A percentile compares a stretch with the other conserved stretches of the same genome.
Conservation (phyloP, 2,888 invertebrate species). For the Epinotia nisella region DNA sequence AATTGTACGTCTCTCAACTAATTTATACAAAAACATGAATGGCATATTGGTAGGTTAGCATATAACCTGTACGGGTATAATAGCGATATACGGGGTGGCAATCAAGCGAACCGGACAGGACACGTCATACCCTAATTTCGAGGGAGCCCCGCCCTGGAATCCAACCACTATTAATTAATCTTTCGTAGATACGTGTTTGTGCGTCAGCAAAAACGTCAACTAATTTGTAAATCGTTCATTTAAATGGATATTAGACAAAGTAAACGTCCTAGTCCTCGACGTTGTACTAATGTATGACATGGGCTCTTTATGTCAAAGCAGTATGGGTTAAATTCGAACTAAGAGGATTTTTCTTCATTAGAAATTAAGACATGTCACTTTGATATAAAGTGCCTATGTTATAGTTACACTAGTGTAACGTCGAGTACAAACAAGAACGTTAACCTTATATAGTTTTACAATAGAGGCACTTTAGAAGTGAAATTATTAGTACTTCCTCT, state of each 20-base stretch:
- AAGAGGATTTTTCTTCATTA: no score
- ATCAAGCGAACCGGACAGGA: conserved; percentile 27
- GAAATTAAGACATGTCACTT: no score
- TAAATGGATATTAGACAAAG: background rate
- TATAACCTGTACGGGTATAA: conserved; percentile 4
- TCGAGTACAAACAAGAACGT: no score
- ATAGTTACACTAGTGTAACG: no score
- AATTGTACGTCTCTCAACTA: background rate
- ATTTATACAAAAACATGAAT: background rate
- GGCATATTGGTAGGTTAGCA: background rate
- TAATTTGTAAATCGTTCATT: background rate
- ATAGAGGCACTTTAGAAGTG: no score
- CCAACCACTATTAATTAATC: conserved; percentile 38
- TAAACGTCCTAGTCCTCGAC: no score
- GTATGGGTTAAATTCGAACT: no score
- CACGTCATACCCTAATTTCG: conserved; percentile 41
- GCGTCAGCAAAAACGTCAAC: conserved; percentile 6
- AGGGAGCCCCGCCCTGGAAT: conserved; percentile 7
- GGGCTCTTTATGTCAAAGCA: no score
- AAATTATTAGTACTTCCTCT: no score
- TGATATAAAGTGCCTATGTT: no score
- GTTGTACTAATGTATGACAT: no score
- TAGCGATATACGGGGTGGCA: conserved; percentile 1
- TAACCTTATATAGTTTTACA: no score
- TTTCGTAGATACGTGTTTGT: conserved; percentile 23